phyloP scores from a whole-genome alignment of 2,797 vertebrate species.

The Rhincodon typus region DNA sequence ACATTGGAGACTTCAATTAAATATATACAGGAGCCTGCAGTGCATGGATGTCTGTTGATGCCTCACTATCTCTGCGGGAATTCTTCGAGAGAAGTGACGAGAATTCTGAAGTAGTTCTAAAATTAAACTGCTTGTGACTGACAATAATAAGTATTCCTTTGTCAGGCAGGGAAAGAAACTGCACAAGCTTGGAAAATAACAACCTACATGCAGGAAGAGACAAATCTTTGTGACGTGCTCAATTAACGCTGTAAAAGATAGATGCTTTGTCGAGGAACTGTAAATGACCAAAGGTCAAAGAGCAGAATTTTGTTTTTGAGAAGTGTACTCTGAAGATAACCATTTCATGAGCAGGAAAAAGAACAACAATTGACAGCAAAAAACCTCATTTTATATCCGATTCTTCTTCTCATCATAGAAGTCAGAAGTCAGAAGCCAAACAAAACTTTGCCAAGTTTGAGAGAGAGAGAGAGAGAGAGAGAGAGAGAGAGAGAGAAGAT shows the following conservation, averaged over 20 bases:
- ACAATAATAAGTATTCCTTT: background rate
- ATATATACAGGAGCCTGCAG: background rate
- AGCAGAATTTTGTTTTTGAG: background rate
- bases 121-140: slow-evolving; percentile 8
- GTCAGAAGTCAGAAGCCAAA: background rate
- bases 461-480: background rate
- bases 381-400: background rate
- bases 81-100: background rate
- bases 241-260: too few relatives aligned
- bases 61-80: slow-evolving; percentile 19
- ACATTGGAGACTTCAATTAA: slow-evolving; percentile 12
- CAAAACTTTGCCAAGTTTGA: background rate
- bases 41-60: slow-evolving; percentile 14
- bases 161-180: background rate
- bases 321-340: background rate
- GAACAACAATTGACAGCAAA: background rate
- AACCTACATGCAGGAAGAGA: background rate
- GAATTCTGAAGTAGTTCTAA: slow-evolving; percentile 8
- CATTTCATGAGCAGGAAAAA: background rate
- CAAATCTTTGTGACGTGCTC: background rate
- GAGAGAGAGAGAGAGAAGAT: too few relatives aligned
- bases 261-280: background rate
- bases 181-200: background rate
- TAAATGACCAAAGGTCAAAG: background rate
- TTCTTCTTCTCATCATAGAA: background rate